Evolutionary conservation across 2,797 vertebrate species (phyloP).

Genomic region (Petrocephalus schoutedeni): DNA sequence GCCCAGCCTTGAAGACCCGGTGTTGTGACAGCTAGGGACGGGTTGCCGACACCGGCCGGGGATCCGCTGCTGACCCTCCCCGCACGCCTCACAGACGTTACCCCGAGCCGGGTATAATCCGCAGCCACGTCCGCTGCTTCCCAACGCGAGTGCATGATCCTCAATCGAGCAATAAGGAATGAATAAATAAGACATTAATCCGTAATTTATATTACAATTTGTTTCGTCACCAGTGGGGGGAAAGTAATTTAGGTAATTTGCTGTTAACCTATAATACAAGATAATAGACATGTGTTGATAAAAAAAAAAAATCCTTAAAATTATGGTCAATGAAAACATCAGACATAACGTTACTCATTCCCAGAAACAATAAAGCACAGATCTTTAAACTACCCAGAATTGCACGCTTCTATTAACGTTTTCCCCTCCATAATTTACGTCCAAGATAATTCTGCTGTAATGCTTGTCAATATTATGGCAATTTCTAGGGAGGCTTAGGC

Average conservation of each 20-base stretch:
- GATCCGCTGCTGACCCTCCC: background rate
- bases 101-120: background rate
- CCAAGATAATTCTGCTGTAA: slow-evolving; percentile 48
- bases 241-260: background rate
- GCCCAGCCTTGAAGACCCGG: background rate
- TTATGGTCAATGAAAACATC: background rate
- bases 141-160: background rate
- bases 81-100: background rate
- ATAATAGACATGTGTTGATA: background rate
- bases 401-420: slow-evolving; percentile 49
- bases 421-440: slow-evolving; percentile 38
- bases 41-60: background rate
- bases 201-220: background rate
- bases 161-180: background rate
- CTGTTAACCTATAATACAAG: background rate
- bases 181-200: background rate
- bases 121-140: background rate
- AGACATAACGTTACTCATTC: background rate
- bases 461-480: slow-evolving; percentile 50
- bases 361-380: background rate
- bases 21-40: slow-evolving; percentile 13
- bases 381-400: slow-evolving; percentile 30
- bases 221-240: background rate
- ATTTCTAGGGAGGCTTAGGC: slow-evolving; percentile 53
- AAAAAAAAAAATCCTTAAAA: background rate